phyloP scores from a whole-genome alignment of 2,113 vertebrate genomes.

The Poecile atricapillus region DNA sequence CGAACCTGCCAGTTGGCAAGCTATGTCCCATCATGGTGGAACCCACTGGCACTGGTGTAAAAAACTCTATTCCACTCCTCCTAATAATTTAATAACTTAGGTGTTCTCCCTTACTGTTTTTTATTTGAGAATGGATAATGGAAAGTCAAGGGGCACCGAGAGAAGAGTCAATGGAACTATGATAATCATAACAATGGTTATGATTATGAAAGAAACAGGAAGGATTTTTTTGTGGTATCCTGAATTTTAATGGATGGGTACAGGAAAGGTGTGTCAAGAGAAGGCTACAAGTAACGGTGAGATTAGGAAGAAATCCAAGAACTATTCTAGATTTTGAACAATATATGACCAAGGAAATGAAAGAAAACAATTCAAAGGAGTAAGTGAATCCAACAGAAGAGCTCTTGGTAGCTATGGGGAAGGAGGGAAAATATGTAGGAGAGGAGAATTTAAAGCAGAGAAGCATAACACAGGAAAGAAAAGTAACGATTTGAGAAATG shows the following conservation, averaged over 20 bases:
- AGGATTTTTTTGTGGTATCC: neutral
- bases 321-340: neutral
- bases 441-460: neutral
- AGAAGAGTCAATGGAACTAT: neutral
- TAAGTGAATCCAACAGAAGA: neutral
- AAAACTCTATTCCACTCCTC: accelerated
- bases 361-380: neutral
- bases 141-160: neutral
- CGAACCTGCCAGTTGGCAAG: neutral
- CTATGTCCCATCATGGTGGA: accelerated
- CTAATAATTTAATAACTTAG: neutral
- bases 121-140: neutral
- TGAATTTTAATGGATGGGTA: neutral
- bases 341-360: neutral
- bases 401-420: neutral
- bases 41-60: neutral
- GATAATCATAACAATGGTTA: too few relatives aligned
- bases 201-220: neutral
- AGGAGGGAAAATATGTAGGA: neutral
- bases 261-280: neutral
- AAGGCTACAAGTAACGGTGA: neutral
- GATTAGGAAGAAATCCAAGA: neutral
- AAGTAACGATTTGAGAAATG: slow-evolving; percentile 16
- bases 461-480: neutral
- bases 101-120: neutral